phyloP scores from a whole-genome alignment of 2,888 invertebrate genomes.

The Protonemura montana region DNA sequence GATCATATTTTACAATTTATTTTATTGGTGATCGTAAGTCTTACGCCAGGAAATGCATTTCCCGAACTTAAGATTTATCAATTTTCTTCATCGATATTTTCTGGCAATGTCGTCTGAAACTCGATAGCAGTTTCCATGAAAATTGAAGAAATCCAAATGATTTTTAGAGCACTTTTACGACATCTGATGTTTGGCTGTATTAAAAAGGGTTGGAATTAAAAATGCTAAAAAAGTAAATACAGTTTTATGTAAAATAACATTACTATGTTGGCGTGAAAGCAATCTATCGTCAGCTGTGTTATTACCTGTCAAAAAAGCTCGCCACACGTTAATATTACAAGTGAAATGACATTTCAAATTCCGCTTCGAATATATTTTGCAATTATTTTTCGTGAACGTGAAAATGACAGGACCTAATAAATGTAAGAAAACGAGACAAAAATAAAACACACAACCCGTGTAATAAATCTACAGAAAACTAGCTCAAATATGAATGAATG shows the following conservation, averaged over 20 bases:
- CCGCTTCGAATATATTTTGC: neutral
- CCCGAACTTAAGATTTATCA: too few species aligned
- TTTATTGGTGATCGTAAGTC: too few species aligned
- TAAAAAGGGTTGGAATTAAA: too few species aligned
- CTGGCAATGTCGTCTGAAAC: too few species aligned
- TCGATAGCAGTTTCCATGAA: too few species aligned
- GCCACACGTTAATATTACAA: neutral
- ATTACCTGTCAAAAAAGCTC: neutral
- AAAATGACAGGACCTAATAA: conserved; percentile 7
- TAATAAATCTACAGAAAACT: neutral
- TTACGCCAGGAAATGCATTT: too few species aligned
- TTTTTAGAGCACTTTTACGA: too few species aligned
- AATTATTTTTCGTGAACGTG: neutral
- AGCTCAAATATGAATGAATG: conserved; percentile 7
- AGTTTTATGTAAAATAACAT: neutral
- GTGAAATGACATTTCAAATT: neutral
- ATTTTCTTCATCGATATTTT: too few species aligned
- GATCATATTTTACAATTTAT: too few species aligned
- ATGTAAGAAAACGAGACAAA: neutral
- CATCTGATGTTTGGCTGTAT: too few species aligned
- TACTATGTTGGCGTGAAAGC: neutral
- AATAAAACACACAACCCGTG: too few species aligned
- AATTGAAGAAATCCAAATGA: too few species aligned
- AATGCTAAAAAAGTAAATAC: neutral
- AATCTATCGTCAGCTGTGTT: neutral